Evolutionary conservation across 2,113 vertebrate species (phyloP).

Genomic region (Martes martes): DNA sequence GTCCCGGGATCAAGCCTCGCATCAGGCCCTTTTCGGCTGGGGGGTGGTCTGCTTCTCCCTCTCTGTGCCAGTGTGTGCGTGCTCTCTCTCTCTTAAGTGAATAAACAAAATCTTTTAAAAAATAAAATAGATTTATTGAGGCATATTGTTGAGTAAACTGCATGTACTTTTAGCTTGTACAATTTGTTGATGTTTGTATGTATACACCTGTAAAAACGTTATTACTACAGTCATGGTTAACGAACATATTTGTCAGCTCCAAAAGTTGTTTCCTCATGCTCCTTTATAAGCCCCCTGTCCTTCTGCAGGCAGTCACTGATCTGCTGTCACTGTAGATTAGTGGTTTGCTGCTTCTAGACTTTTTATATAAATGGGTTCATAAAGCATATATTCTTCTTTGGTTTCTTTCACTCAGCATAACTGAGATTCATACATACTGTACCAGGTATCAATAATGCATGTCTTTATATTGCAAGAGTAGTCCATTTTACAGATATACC

Average conservation of each 20-base stretch:
- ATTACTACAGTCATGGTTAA: not conserved
- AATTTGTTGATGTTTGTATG: not conserved
- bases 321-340: not conserved
- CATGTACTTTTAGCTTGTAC: not conserved
- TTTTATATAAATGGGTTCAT: slow-evolving; percentile 10
- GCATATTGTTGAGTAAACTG: not conserved
- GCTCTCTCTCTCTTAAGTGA: not conserved
- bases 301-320: not conserved
- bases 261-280: not conserved
- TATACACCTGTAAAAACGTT: not conserved
- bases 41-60: not conserved
- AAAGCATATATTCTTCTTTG: not conserved
- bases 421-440: not conserved
- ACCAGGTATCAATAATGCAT: not conserved
- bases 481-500: not conserved
- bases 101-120: not conserved
- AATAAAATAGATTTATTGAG: not conserved
- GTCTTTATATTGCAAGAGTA: not conserved
- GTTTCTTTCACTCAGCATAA: not conserved
- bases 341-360: not conserved
- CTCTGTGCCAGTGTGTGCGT: not conserved
- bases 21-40: not conserved
- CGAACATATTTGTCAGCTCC: not conserved
- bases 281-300: not conserved
- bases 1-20: not conserved